Base-by-base conservation (phyloP, 2,113 vertebrate species). In the Ochotona curzoniae region DNA sequence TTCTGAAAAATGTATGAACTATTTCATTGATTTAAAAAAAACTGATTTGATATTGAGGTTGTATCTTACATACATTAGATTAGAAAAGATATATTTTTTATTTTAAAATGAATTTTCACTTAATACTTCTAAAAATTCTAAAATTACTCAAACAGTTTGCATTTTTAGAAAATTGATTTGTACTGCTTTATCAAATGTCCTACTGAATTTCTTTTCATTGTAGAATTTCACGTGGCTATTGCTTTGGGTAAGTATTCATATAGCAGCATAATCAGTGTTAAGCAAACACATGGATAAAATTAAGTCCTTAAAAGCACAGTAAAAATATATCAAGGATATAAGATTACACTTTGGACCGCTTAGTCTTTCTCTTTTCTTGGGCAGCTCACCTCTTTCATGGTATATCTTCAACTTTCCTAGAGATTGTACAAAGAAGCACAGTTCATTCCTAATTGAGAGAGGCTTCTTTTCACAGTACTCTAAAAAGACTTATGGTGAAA, bases 231-330 rank as follows among this genome's bases (percentile, higher is more conserved):
- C 60, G 79, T 84, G 87, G 44, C 30, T 14, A 1, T 51, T 87
- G 38, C 70, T 90, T 85, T 90, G 21, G 83, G 32, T 66, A 49
- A 93, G 21, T 85, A 84, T 89, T 87, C 83, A 49, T 91, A 90
- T 6, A 80, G 30, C 70, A 94, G 83, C 85, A 88, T 93, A 91
- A 87, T 94, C 88, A 95, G 69, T 54, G 30, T 86, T 66, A 35
- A 96, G 61, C 63, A 94, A 89, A 87, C 94, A 96, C 89, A 79
- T 95, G 93, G 94, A 75, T 86, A 86, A 96, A 78, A 95, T 96
- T 96, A 97, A 94, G 79, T 90, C 75, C 79, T 92, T 96, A 91
- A 93, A 93, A 94, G 74, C 82, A 83, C 9, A 93, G 93, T 94
- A 83, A 93, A 94, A 95, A 44, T 44, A 88, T 96, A 82, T 87